These are phyloP conservation scores for Crossaster papposus DNA, from an alignment of 53 echinoderm and acorn worm species.

Conservation along the genomic window DNA sequence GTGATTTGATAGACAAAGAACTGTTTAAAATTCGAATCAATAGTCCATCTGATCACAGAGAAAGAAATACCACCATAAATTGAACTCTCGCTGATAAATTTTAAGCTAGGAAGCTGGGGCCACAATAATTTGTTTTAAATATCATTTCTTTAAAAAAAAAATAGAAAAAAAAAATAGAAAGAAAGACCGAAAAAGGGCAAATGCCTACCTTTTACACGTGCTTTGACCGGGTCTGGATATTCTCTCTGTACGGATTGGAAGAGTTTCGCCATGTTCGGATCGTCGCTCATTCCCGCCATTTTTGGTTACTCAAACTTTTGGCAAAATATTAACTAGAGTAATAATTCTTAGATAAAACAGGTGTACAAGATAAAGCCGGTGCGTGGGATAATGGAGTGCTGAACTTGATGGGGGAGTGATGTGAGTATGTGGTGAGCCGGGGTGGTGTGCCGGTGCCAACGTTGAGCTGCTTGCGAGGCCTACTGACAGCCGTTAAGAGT, in stretches of 20 bases:
- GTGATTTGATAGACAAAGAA: no score
- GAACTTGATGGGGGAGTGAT: neutral
- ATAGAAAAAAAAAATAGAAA: no score
- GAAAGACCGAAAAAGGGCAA: neutral
- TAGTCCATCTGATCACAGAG: neutral
- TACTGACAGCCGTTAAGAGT: constrained; percentile 3
- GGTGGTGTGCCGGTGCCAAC: neutral
- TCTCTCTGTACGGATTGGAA: constrained; percentile 81
- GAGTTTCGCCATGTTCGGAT: constrained; percentile 80
- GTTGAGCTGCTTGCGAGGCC: constrained; percentile 3
- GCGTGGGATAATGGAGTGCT: neutral
- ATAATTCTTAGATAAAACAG: neutral
- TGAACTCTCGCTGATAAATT: neutral
- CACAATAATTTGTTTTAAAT: no score
- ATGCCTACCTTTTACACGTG: constrained; percentile 77
- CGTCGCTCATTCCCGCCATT: constrained; percentile 31
- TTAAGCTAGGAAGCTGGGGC: no score
- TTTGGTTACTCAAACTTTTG: neutral
- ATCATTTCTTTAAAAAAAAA: neutral
- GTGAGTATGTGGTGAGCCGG: neutral
- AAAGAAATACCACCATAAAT: neutral
- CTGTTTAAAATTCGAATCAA: neutral
- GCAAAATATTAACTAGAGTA: neutral
- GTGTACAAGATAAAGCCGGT: neutral
- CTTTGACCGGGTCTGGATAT: constrained; percentile 71